Conservation (phyloP, 2,888 invertebrate genomes). For the Monoplex corrugatus region DNA sequence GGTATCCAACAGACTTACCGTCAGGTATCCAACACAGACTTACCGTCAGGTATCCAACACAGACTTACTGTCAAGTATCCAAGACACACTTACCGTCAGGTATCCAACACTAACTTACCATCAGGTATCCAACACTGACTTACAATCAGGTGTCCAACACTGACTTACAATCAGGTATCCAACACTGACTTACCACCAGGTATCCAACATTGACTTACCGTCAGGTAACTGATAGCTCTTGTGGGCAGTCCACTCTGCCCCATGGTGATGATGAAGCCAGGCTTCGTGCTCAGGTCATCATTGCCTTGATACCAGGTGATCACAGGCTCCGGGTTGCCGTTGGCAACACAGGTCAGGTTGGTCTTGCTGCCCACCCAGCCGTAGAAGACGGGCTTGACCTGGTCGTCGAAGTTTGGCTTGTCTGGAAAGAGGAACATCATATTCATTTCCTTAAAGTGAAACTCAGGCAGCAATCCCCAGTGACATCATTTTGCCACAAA, state of each 20-base stretch:
- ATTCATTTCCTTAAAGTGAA: no score
- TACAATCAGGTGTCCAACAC: background rate
- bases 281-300: background rate
- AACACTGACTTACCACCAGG: background rate
- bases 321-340: conserved; percentile 59
- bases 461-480: no score
- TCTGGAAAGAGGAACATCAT: conserved; percentile 48
- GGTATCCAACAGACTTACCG: no score
- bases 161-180: background rate
- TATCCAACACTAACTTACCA: no score
- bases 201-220: conserved; percentile 33
- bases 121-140: no score
- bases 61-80: no score
- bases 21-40: no score
- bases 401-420: conserved; percentile 57
- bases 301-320: conserved; percentile 55
- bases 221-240: conserved; percentile 45
- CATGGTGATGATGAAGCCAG: conserved; percentile 22
- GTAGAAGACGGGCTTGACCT: conserved; percentile 47
- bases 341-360: conserved; percentile 59
- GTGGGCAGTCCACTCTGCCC: conserved; percentile 7
- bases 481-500: no score
- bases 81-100: no score
- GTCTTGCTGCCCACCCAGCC: conserved; percentile 57
- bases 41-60: no score